Evolutionary conservation across 2,113 vertebrate species (phyloP), one percentile per base, ranked within the genome.

Genomic region (Salvelinus alpinus): DNA sequence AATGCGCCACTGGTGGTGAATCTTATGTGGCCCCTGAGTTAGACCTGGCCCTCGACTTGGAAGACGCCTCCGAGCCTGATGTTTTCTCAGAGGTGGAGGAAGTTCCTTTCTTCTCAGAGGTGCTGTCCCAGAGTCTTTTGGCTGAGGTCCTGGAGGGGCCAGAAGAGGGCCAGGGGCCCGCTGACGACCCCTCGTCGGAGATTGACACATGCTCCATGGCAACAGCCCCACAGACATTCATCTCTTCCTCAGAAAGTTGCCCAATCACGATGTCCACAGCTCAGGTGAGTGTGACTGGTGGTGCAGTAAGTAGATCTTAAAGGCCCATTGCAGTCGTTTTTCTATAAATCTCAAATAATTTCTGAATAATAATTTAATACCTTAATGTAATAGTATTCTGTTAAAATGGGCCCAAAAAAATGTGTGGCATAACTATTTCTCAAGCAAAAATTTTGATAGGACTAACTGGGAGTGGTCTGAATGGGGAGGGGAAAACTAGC

Each of bases 151-250:
- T 72, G 70, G 70, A 85, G 0, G 82, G 27, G 16, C 34, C 54
- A 5, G 86, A 74, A 79, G 91, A 78, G 77, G 85, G 75, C 1
- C 79, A 79, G 54, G 83, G 57, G 12, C 81, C 81, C 5, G 84
- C 76, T 0, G 92, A 94, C 44, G 94, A 94, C 44, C 82, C 86
- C 81, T 93, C 11, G 62, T 94, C 90, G 2, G 96, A 97, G 75
- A 94, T 96, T 0, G 94, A 95, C 14, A 94, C 95, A 73, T 95
- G 94, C 80, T 96, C 96, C 83, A 95, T 97, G 2, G 95, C 95
- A 74, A 92, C 95, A 1, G 94, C 94, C 1, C 92, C 89, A 0
- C 92, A 93, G 74, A 92, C 93, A 0, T 88, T 86, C 4, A 88
- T 92, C 84, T 96, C 95, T 78, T 20, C 95, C 0, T 93, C 95